Percentiles rank a stretch among this genome's conserved stretches.
Conservation (phyloP, 2,888 invertebrate species). For the Litoditis marina region DNA sequence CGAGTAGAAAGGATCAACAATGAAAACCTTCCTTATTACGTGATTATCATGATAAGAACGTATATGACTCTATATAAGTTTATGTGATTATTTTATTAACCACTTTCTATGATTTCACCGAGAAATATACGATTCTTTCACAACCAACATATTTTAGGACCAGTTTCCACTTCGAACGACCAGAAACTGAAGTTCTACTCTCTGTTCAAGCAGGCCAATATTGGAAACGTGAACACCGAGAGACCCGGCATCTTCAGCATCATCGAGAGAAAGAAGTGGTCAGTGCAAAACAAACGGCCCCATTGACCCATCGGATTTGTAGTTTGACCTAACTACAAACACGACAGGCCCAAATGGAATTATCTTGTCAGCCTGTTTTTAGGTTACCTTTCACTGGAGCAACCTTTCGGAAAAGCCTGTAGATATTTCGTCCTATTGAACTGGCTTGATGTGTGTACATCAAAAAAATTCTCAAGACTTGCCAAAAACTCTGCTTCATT, state of each 20-base stretch:
- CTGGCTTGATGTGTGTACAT: too few relatives aligned
- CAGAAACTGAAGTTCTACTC: constrained; percentile 60
- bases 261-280: constrained; percentile 58
- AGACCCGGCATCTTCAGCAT: constrained; percentile 58
- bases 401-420: too few relatives aligned
- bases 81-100: not conserved
- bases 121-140: not conserved
- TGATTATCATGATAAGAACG: not conserved
- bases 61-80: not conserved
- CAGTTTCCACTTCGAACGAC: constrained; percentile 55
- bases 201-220: constrained; percentile 58
- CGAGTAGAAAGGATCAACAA: too few relatives aligned
- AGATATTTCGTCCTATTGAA: too few relatives aligned
- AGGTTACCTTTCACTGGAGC: too few relatives aligned
- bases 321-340: too few relatives aligned
- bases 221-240: constrained; percentile 59
- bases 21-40: not conserved
- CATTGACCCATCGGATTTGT: too few relatives aligned
- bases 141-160: constrained; percentile 40
- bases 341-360: too few relatives aligned
- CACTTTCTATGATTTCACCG: not conserved
- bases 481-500: too few relatives aligned
- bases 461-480: too few relatives aligned
- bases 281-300: too few relatives aligned
- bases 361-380: too few relatives aligned